Evolutionary conservation across 2,888 invertebrate genomes (phyloP), one percentile per base, ranked within the genome.

Genomic region (Papilio protenor): DNA sequence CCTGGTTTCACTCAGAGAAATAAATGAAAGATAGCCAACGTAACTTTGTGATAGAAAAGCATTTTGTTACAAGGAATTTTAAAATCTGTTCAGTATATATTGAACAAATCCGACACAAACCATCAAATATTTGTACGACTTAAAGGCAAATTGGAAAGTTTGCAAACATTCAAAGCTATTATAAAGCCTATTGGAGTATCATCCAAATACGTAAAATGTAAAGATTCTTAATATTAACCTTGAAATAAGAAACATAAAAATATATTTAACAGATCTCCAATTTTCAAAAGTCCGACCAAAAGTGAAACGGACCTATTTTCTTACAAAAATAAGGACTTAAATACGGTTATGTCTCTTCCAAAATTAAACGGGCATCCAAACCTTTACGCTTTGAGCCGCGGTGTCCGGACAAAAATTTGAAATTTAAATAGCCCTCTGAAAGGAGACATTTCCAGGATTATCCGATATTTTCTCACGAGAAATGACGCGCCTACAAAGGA

Each of bases 401-500:
- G 40, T 66, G 33, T 64, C 33, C 21, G 40, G 45, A 61, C 73
- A 27, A 64, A 23, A 77, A 77, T 72, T 77, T 77, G 61, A 61
- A 72, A 77, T 77, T 77, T 59, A 72, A 77, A 77, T 77, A 40
- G 52, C 23, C 40, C 33, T 11, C 49, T 64, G 61, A 18, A n/a
- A 21, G 64, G 27, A 72, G 72, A 72, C 72, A 72, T 72, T 77
- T 72, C 21, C 72, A 64, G 72, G 52, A 77, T 76, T 76, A 76
- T 61, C 71, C 52, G 76, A 59, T 77, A 64, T 77, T 72, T 77
- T 70, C 52, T 71, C 72, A 45, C 69, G 6, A 61, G 40, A 55
- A 72, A 76, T 45, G 70, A 72, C 55, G 55, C 52, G n/a, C 55
- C 72, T 72, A 72, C 72, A 72, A 72, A 70, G 45, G 45, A 59